Percentiles rank a stretch among this genome's conserved stretches.
Conservation (phyloP, 2,888 invertebrate species). For the Choristoneura rosaceana region DNA sequence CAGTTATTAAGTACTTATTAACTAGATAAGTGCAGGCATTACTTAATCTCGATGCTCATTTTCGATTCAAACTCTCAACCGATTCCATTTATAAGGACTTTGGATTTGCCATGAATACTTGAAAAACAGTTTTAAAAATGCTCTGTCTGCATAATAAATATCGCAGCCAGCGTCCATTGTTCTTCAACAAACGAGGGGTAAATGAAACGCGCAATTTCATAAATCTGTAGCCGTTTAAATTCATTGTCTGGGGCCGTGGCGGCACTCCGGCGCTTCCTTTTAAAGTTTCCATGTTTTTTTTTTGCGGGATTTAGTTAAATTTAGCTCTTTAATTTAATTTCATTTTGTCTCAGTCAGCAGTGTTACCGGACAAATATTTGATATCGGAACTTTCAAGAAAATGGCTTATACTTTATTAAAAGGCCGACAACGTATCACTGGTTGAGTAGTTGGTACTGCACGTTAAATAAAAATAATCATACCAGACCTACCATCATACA, state of each 20-base stretch:
- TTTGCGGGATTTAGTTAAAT: background rate
- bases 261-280: constrained; percentile 6
- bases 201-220: constrained; percentile 18
- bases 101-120: background rate
- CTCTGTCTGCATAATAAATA: constrained; percentile 17
- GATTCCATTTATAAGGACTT: background rate
- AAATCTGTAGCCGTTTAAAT: constrained; percentile 29
- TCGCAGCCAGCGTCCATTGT: constrained; percentile 10
- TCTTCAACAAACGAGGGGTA: background rate
- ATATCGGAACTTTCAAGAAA: too few species aligned
- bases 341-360: too few species aligned
- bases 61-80: background rate
- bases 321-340: background rate
- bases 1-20: too few species aligned
- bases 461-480: too few species aligned
- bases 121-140: background rate
- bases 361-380: too few species aligned
- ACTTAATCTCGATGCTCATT: too few species aligned
- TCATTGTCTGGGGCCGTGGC: constrained; percentile 6
- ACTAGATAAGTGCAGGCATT: too few species aligned
- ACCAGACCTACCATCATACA: too few species aligned
- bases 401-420: too few species aligned
- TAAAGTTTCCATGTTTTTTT: constrained; percentile 2
- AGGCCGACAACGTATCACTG: too few species aligned
- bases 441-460: too few species aligned